A percentile compares a stretch with the other conserved stretches of the same genome.
These are phyloP conservation scores for Cyrtodaria siliqua DNA, from an alignment of 2,888 invertebrate species.

Conservation along the genomic window DNA sequence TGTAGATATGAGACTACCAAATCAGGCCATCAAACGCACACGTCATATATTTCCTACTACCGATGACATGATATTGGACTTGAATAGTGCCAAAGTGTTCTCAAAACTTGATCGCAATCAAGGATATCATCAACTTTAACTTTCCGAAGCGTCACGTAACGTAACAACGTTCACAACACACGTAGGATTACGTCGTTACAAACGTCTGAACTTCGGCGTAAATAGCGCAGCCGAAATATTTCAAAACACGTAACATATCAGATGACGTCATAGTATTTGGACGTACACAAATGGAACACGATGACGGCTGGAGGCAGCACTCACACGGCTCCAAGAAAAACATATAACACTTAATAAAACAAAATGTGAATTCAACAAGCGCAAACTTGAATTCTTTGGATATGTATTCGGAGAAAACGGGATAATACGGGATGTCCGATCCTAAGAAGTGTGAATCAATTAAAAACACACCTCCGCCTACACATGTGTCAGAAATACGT, in stretches of 20 bases:
- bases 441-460: conserved; percentile 7
- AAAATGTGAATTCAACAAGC: conserved; percentile 11
- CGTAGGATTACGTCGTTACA: conserved; percentile 44
- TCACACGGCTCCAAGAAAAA: conserved; percentile 30
- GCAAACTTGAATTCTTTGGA: conserved; percentile 29
- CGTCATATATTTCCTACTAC: conserved; percentile 56
- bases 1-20: not conserved
- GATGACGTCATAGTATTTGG: no score
- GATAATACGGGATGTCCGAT: conserved; percentile 11
- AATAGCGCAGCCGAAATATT: conserved; percentile 24
- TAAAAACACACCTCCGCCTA: not conserved
- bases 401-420: conserved; percentile 22
- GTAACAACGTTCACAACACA: conserved; percentile 61
- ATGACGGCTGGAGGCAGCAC: conserved; percentile 66
- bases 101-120: conserved; percentile 55
- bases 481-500: not conserved
- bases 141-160: conserved; percentile 51
- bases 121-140: conserved; percentile 66
- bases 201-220: conserved; percentile 32
- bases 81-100: conserved; percentile 61
- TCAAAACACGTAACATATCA: conserved; percentile 15
- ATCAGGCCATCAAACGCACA: conserved; percentile 38
- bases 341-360: conserved; percentile 20
- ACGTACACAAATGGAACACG: no score
- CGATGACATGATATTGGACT: conserved; percentile 55